Base-by-base conservation (phyloP, 92 coral and sea anemone genomes). In the Pocillopora grandis region DNA sequence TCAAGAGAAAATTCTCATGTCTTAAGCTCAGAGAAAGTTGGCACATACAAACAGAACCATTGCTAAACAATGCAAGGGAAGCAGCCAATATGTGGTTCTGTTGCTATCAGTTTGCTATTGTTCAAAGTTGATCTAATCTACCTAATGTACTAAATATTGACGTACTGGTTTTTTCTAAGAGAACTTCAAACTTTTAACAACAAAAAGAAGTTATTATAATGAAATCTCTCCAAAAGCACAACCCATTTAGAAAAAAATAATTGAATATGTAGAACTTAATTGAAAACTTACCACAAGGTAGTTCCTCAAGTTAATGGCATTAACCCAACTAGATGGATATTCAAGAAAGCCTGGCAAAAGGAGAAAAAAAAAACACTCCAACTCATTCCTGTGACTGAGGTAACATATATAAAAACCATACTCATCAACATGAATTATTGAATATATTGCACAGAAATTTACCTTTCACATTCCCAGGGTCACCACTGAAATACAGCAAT, bases 241-340 rank as follows among this genome's bases (percentile, higher is more conserved):
- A 5, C 15, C 10, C 8, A 35, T 61, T 62, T 23, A 59, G 11
- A 49, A 66, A 27, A 10, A 78, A 68, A 55, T 5, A 35, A 3
- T 10, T 19, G 36, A 21, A 42, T 42, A 42, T 42, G 52, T 42
- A 42, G 52, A 42, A 42, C 52, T 42, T 27, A 27, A 27, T 37
- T 9, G 15, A 9, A 20, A 20, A 78, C 99, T 89, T 83, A 94
- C 99, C 91, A 96, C 95, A 81, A 96, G 78, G 73, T 92, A 94
- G 89, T 96, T 96, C 56, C 99, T 92, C 21, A 96, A 49, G 71
- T 84, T 90, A 56, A 94, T 91, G 42, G 91, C 69, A 84, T 95
- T 90, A 52, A 88, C 71, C 92, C 93, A 89, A 60, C 91, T 82
- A 20, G 92, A 80, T 59, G 90, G 91, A 72, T 81, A 87, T 71